A percentile compares a stretch with the other conserved stretches of the same genome.
Evolutionary conservation across 2,888 invertebrate genomes (phyloP).

Genomic region (Tachina grossa): DNA sequence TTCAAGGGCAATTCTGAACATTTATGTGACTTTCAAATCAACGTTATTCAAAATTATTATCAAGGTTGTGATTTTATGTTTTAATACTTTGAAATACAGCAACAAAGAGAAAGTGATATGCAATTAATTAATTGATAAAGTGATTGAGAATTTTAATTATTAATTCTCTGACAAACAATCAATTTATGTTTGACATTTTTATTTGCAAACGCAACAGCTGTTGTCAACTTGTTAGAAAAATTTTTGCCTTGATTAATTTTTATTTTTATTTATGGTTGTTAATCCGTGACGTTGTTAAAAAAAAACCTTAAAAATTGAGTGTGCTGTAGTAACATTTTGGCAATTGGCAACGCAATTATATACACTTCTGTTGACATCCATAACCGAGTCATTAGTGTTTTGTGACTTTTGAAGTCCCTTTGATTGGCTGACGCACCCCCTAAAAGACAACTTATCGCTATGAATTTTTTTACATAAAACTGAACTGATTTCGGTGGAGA

Average conservation of each 20-base stretch:
- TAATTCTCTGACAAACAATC: conserved; percentile 32
- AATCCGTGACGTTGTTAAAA: neutral
- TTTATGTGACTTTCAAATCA: conserved; percentile 49
- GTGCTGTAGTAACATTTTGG: neutral
- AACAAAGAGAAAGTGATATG: neutral
- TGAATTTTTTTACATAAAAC: too few species aligned
- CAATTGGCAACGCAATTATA: too few species aligned
- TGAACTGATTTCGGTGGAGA: too few species aligned
- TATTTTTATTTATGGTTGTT: neutral
- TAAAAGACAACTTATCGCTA: too few species aligned
- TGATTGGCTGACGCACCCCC: too few species aligned
- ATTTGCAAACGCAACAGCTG: conserved; percentile 30
- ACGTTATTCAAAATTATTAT: conserved; percentile 40
- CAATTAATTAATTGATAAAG: neutral
- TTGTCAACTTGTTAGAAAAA: conserved; percentile 33
- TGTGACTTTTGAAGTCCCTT: too few species aligned
- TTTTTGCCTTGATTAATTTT: conserved; percentile 16
- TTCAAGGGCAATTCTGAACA: conserved; percentile 58
- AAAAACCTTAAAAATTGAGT: neutral
- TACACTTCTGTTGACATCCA: too few species aligned
- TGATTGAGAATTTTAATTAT: conserved; percentile 24
- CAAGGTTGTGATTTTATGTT: conserved; percentile 49
- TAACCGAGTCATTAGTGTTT: too few species aligned
- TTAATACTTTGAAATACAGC: conserved; percentile 6
- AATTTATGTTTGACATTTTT: conserved; percentile 26